These are phyloP conservation scores for Hydractinia echinata DNA, from an alignment of 30 jellyfish, hydroid and myxozoan genomes.

Conservation along the genomic window DNA sequence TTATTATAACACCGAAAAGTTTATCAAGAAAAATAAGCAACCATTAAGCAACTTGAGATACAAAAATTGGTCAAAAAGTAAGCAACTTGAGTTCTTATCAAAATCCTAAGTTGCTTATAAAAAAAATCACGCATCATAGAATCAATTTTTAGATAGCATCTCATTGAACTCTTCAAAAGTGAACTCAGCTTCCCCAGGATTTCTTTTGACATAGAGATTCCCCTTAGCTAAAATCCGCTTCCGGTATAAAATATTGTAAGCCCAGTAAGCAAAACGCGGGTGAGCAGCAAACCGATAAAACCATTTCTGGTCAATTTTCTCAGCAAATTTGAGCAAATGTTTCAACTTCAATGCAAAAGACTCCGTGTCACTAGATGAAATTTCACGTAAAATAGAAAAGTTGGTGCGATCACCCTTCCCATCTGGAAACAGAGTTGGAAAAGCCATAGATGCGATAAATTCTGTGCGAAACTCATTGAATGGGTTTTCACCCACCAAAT, in stretches of 20 bases:
- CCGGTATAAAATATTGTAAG: too few species aligned
- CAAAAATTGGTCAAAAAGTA: constrained; percentile 15
- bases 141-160: background rate
- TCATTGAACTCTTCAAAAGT: constrained; percentile 7
- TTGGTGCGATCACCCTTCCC: constrained; percentile 32
- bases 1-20: background rate
- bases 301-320: background rate
- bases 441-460: constrained; percentile 37
- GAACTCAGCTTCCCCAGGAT: constrained; percentile 15
- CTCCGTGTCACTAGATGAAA: constrained; percentile 18
- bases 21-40: constrained; percentile 14
- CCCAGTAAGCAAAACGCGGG: too few species aligned
- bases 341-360: constrained; percentile 1
- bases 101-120: background rate
- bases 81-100: constrained; percentile 11
- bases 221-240: background rate
- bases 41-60: constrained; percentile 35
- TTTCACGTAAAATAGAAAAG: constrained; percentile 12
- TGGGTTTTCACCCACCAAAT: constrained; percentile 18
- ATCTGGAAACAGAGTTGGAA: constrained; percentile 41
- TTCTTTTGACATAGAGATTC: background rate
- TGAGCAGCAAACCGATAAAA: constrained; percentile 13
- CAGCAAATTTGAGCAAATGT: constrained; percentile 13
- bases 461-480: constrained; percentile 30
- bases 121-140: background rate